A percentile compares a stretch with the other conserved stretches of the same genome.
These are phyloP conservation scores for Beroe ovata DNA, from an alignment of 37 sponge, comb jelly and placozoan species.

Conservation along the genomic window DNA sequence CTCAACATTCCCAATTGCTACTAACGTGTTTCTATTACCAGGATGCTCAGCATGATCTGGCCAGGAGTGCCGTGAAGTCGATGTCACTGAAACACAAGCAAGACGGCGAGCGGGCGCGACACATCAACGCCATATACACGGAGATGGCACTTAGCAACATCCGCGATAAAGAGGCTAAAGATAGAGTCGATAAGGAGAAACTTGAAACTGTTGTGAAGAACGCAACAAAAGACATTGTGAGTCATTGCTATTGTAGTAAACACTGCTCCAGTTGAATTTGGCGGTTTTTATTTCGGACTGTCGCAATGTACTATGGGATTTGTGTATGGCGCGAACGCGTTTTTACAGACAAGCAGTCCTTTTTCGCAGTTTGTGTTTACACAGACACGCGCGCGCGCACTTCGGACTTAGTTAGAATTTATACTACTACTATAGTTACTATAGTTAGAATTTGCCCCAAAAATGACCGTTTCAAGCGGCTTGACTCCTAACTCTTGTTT, in stretches of 20 bases:
- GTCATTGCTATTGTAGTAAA: too few relatives aligned
- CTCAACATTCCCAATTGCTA: too few relatives aligned
- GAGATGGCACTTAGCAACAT: conserved; percentile 33
- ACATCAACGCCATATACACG: conserved; percentile 59
- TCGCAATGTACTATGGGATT: not conserved
- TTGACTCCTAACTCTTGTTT: not conserved
- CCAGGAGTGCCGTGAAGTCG: conserved; percentile 46
- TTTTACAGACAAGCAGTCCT: not conserved
- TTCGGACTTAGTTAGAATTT: not conserved
- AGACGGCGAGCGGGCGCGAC: conserved; percentile 34
- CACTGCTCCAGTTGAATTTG: conserved; percentile 7
- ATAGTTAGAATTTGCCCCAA: too few relatives aligned
- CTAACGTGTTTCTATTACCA: too few relatives aligned
- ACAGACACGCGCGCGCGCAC: not conserved
- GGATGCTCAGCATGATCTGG: conserved; percentile 43
- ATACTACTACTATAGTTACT: too few relatives aligned
- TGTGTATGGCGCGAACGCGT: not conserved
- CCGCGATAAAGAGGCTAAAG: conserved; percentile 20
- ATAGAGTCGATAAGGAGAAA: not conserved
- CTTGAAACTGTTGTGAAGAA: conserved; percentile 31
- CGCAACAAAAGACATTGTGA: conserved; percentile 15
- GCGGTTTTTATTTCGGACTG: conserved; percentile 40
- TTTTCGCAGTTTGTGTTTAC: not conserved
- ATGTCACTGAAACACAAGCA: conserved; percentile 40
- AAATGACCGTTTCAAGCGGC: too few relatives aligned